Evolutionary conservation across 1,140 invertebrate genomes (phyloP), one percentile per base, ranked within the genome.

Genomic region (Lasaia peninsularis): DNA sequence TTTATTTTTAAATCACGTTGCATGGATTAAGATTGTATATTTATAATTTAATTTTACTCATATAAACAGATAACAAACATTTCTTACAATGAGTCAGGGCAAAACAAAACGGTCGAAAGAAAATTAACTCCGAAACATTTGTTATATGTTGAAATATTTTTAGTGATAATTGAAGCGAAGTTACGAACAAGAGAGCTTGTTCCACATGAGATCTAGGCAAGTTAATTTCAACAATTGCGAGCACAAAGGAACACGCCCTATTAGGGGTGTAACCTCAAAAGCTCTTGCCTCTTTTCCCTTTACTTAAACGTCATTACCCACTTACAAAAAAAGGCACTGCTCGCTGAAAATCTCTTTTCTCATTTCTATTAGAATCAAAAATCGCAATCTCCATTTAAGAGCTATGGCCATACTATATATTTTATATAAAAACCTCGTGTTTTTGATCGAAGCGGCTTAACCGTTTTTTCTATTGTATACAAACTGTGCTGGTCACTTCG

Each of bases 221-320:
- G 40, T 21, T 48, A 48, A 48, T 48, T 48, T 20, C 18, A 6
- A 28, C 24, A 28, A 28, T 28, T 28, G 10, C 18, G 11, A 48
- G 18, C 20, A 48, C 40, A 48, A 21, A 48, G 40, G 20, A 48
- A 48, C 18, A 5, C n/a, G 40, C 40, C 18, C 40, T 20, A 48
- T 48, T 48, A 48, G 40, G 40, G 40, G 20, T 48, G 40, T 48
- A 21, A 48, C 20, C 40, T 48, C 18, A 48, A 48, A 3, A 48
- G 40, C 40, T 18, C 40, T 48, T 11, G 11, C 20, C 4, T 21
- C 20, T 18, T 48, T 10, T 20, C 40, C 20, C 40, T 48, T 11
- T 11, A 11, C 40, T 48, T 2, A 20, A n/a, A 48, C 18, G 16
- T n/a, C 40, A 21, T 48, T 48, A 48, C 40, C 18, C 40, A 24